Base-by-base conservation (phyloP, 2,888 invertebrate genomes). In the Sphaeridia pumilis region DNA sequence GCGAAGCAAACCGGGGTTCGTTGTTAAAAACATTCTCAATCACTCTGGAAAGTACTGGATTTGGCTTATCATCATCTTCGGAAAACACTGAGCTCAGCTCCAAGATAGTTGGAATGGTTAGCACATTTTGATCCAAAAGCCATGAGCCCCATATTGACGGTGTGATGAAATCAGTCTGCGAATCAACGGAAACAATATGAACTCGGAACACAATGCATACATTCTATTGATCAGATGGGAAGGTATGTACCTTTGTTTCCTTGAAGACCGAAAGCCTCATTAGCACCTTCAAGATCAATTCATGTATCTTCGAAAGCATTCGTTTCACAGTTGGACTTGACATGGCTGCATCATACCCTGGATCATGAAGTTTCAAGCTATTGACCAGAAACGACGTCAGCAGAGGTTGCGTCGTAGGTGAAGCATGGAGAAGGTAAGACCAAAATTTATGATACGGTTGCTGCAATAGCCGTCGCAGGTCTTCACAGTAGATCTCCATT, bases 101-200 rank as follows among this genome's bases (percentile, higher is more conserved):
- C 72, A 86, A 79, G 48, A 89, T 70, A 67, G 84, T 82, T 0
- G 88, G 85, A 58, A 88, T 76, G n/a, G 88, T 85, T 65, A 87
- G 81, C 58, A 90, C 73, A 69, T 80, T 87, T 63, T 86, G 82
- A 56, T 84, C 76, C 69, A 87, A 87, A 45, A 89, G 68, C n/a
- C 85, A 67, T 4, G 79, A 75, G 0, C 80, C 81, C 72, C 84
- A 79, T 52, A 76, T 77, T 35, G 76, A 72, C 48, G 78, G 78
- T 2, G 73, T 76, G 68, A 88, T 80, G 75, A 79, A 82, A 59
- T 76, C 75, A 14, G 58, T 60, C 68, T 69, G 50, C 35, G 63
- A 62, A 52, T 42, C 7, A 31, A 14, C 14, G 31, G 14, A 31
- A 31, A 7, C 31, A 10, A 31, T 10, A 10, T 10, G 31, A 31